Conservation (phyloP, 2,888 invertebrate species). For the Ornithoptera priamus region DNA sequence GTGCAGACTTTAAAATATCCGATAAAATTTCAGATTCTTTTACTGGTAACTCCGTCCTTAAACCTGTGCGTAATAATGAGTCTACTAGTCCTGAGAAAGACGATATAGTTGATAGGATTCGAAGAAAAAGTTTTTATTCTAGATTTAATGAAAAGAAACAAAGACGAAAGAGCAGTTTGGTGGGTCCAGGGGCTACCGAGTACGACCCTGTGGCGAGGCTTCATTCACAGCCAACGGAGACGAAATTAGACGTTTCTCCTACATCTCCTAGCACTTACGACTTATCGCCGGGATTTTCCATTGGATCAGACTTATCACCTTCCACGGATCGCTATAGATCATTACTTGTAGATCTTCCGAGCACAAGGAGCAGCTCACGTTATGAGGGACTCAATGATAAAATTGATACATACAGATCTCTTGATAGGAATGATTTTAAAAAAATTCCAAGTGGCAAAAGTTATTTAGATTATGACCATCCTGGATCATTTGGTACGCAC, state of each 20-base stretch:
- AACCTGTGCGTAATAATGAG: slow-evolving; percentile 68
- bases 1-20: slow-evolving; percentile 49
- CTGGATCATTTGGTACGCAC: slow-evolving; percentile 60
- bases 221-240: slow-evolving; percentile 59
- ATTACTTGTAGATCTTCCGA: slow-evolving; percentile 61
- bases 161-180: slow-evolving; percentile 84
- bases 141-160: slow-evolving; percentile 92
- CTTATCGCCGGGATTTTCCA: slow-evolving; percentile 65
- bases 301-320: slow-evolving; percentile 65
- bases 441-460: slow-evolving; percentile 65
- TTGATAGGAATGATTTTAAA: slow-evolving; percentile 72
- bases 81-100: slow-evolving; percentile 79
- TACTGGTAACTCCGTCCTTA: slow-evolving; percentile 51
- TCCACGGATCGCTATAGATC: slow-evolving; percentile 71
- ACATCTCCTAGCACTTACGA: slow-evolving; percentile 65
- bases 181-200: slow-evolving; percentile 81
- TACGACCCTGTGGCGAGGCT: slow-evolving; percentile 76
- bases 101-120: slow-evolving; percentile 91
- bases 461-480: slow-evolving; percentile 69
- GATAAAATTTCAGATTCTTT: slow-evolving; percentile 48
- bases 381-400: slow-evolving; percentile 70
- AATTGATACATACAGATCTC: slow-evolving; percentile 71
- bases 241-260: slow-evolving; percentile 64
- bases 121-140: slow-evolving; percentile 93
- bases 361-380: slow-evolving; percentile 57